Evolutionary conservation across 2,888 invertebrate species (phyloP), one percentile per base, ranked within the genome.

Genomic region (Mayetiola destructor): DNA sequence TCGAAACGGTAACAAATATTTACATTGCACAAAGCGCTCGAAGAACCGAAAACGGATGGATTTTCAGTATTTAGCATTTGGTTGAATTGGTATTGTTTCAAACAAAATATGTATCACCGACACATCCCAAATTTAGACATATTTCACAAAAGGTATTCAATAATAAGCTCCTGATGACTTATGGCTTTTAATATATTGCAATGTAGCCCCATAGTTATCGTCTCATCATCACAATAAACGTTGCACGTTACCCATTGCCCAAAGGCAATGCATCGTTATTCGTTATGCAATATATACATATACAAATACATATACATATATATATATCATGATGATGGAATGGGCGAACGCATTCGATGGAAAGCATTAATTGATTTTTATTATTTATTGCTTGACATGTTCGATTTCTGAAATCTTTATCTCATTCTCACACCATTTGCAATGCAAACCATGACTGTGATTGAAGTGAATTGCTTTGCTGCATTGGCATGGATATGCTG

Each of bases 141-240:
- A 48, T 48, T 48, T 48, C 48, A 48, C 48, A 27, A 48, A 48
- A 48, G 48, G 48, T 48, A 48, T 48, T 48, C 48, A 48, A 48
- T 48, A 48, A 48, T 48, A 48, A 48, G 48, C 48, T 48, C 48
- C 27, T 48, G 27, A 12, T 48, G 48, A 48, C 48, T 48, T 48
- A 48, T 48, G 29, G 48, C 48, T 48, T 48, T 48, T 23, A 27
- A 48, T 48, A 48, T 48, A 27, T 27, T 27, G 27, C 29, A n/a
- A n/a, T n/a, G n/a, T n/a, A n/a, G n/a, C n/a, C n/a, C n/a, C n/a
- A n/a, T n/a, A n/a, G n/a, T n/a, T n/a, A n/a, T 27, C 48, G 2
- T 27, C 3, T n/a, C 27, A n/a, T 23, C 37, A 10, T 6, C 48
- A 27, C n/a, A 12, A n/a, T n/a, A n/a, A n/a, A n/a, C n/a, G n/a